Conservation (phyloP, 2,888 invertebrate genomes). For the Watsonalla cultraria region DNA sequence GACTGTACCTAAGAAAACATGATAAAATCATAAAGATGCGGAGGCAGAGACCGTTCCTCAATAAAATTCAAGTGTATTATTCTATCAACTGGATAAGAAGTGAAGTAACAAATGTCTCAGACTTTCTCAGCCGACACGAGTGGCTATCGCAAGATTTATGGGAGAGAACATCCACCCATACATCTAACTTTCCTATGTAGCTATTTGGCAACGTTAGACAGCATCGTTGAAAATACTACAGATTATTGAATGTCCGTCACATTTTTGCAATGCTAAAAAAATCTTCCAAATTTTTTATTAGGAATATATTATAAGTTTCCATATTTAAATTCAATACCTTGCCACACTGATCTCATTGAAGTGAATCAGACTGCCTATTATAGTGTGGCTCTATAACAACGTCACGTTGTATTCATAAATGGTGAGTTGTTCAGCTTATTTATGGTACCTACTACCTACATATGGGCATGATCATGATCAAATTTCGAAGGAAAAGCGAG, state of each 20-base stretch:
- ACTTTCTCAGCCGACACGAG: slow-evolving; percentile 2
- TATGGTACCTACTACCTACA: slow-evolving; percentile 13
- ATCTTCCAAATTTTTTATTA: no score
- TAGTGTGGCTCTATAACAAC: slow-evolving; percentile 25
- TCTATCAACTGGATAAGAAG: background rate
- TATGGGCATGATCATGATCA: slow-evolving; percentile 12
- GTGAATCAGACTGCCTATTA: slow-evolving; percentile 54
- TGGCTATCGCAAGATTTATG: slow-evolving; percentile 1
- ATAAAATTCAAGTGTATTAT: background rate
- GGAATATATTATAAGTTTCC: background rate
- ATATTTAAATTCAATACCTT: slow-evolving; percentile 12
- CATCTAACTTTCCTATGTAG: background rate
- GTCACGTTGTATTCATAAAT: slow-evolving; percentile 21
- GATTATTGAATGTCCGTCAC: background rate
- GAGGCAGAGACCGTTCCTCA: background rate
- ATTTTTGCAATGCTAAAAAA: no score
- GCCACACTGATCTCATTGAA: slow-evolving; percentile 51
- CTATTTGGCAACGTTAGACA: background rate
- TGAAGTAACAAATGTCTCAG: background rate
- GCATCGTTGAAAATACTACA: background rate
- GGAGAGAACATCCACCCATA: background rate
- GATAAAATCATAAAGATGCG: background rate
- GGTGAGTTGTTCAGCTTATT: slow-evolving; percentile 23
- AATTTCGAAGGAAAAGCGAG: background rate
- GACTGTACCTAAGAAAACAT: no score